Evolutionary conservation across 30 jellyfish, hydroid and myxozoan genomes (phyloP).

Genomic region (Pelagia noctiluca): DNA sequence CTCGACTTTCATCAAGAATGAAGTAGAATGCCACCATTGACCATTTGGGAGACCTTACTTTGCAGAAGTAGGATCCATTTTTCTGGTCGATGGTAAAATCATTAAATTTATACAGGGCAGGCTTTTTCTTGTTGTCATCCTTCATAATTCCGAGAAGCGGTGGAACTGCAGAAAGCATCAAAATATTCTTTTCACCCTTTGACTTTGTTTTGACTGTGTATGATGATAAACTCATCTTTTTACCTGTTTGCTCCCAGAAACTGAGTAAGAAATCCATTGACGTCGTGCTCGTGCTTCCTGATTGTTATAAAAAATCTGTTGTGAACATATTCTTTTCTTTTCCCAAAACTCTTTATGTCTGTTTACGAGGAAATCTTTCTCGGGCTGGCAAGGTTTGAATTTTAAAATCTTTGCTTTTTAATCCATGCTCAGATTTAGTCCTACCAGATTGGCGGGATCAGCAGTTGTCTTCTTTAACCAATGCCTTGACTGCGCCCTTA

Average conservation of each 20-base stretch:
- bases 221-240: neutral
- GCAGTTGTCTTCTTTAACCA: too few species aligned
- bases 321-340: too few species aligned
- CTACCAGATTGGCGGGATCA: too few species aligned
- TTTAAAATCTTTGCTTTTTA: too few species aligned
- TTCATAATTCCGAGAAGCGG: conserved; percentile 53
- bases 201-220: conserved; percentile 47
- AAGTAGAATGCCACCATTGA: conserved; percentile 46
- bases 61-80: conserved; percentile 26
- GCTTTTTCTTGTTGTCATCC: conserved; percentile 48
- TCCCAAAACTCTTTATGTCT: too few species aligned
- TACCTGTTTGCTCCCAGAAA: conserved; percentile 28
- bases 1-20: conserved; percentile 46
- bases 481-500: too few species aligned
- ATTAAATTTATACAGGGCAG: conserved; percentile 56
- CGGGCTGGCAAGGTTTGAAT: too few species aligned
- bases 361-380: too few species aligned
- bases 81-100: conserved; percentile 46
- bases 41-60: conserved; percentile 36
- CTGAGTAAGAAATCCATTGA: too few species aligned
- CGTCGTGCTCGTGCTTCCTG: too few species aligned
- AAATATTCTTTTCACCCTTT: conserved; percentile 59
- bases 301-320: too few species aligned
- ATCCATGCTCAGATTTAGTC: too few species aligned
- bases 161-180: conserved; percentile 45